Evolutionary conservation across 1,140 invertebrate species (phyloP), one percentile per base, ranked within the genome.

Genomic region (Calephelis nemesis): DNA sequence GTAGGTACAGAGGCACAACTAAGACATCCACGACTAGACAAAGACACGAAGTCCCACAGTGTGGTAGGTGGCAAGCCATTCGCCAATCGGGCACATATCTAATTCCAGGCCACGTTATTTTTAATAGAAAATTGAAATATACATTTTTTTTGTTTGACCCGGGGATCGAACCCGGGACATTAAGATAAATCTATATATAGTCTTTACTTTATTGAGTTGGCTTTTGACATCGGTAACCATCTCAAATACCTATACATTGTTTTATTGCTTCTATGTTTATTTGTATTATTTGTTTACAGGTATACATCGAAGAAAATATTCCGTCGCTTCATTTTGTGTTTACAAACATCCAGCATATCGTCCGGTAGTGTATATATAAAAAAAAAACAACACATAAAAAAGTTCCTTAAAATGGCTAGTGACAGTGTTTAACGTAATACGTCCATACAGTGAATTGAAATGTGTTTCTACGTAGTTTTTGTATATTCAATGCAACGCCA

Each of bases 331-430:
- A 54, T 54, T 58, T 58, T 39, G 19, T 30, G 52, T 58, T 58
- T 15, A 58, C 52, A 58, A 58, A 58, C 52, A 58, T 58, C 30
- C 52, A 58, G 3, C 30, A 30, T 58, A 45, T 58, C 52, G 52
- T 58, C 54, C 19, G 54, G 54, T 58, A 12, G 11, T 58, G 12
- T 58, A 19, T 58, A 11, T 58, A 39, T 39, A 58, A 10, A n/a
- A n/a, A n/a, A n/a, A n/a, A n/a, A 19, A 30, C 75, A 67, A 73
- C 67, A 69, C 76, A 81, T 83, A 45, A 83, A 77, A 82, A 85
- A 74, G 84, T 88, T 87, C 86, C 84, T 87, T 60, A 69, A 66
- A 67, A 77, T 85, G 86, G 81, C 80, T 82, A 82, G 82, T 84
- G 85, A 80, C 62, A 82, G 82, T 84, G 85, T 81, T 62, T 74